A percentile compares a stretch with the other conserved stretches of the same genome.
These are phyloP conservation scores for Clitarchus hookeri DNA, from an alignment of 2,888 invertebrate genomes.

Conservation along the genomic window DNA sequence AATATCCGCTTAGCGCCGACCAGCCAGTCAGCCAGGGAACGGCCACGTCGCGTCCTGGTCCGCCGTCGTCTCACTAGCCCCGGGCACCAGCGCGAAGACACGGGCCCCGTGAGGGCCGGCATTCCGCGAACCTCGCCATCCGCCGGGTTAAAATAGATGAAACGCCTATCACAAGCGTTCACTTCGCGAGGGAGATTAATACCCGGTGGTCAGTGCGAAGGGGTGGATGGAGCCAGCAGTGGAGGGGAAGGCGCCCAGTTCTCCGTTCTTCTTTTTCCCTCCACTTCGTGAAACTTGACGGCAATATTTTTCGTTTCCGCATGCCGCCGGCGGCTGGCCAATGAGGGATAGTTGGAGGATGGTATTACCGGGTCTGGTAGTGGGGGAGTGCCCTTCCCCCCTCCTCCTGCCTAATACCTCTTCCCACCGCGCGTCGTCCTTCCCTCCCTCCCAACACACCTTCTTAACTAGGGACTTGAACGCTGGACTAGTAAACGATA, in stretches of 20 bases:
- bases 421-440: not conserved
- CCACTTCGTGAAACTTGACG: not conserved
- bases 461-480: not conserved
- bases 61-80: not conserved
- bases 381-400: not conserved
- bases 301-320: not conserved
- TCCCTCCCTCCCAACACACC: not conserved
- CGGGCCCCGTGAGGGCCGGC: not conserved
- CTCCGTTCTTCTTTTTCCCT: not conserved
- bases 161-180: not conserved
- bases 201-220: not conserved
- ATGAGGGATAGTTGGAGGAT: constrained; percentile 5
- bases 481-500: not conserved
- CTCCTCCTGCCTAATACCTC: too few relatives aligned
- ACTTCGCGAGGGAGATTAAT: not conserved
- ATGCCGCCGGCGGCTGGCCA: not conserved
- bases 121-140: too few relatives aligned
- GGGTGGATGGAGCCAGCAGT: not conserved
- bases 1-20: not conserved
- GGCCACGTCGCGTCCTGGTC: not conserved
- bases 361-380: not conserved
- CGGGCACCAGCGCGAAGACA: not conserved
- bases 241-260: not conserved
- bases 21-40: not conserved
- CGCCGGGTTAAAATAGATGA: not conserved